Conservation (phyloP, 1,140 invertebrate genomes). For the Eciton burchellii region DNA sequence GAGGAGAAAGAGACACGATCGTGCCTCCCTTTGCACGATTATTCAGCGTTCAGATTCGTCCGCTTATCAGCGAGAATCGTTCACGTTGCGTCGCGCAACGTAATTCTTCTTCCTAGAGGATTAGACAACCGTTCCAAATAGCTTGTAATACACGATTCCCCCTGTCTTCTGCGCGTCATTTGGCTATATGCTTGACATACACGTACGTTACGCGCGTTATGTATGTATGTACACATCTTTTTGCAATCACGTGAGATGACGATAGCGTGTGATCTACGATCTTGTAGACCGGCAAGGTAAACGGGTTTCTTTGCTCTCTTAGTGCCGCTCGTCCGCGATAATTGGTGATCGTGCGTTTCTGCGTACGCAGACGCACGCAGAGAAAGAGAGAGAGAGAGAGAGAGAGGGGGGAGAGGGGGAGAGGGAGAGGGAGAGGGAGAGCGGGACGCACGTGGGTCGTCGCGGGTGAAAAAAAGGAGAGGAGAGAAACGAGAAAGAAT, state of each 20-base stretch:
- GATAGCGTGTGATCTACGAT: constrained; percentile 44
- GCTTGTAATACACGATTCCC: no score
- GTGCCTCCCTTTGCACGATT: no score
- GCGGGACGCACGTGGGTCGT: constrained; percentile 23
- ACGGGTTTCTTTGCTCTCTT: constrained; percentile 73
- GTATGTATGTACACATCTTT: constrained; percentile 1
- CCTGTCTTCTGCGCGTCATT: no score
- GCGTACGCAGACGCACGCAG: constrained; percentile 16
- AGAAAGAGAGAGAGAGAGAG: constrained; percentile 37
- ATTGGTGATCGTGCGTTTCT: constrained; percentile 67
- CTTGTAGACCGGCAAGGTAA: constrained; percentile 71
- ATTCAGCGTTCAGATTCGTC: no score
- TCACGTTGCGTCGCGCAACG: no score
- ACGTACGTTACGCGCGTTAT: no score
- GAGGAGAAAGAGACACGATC: no score
- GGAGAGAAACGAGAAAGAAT: constrained; percentile 32
- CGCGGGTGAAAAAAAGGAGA: constrained; percentile 26
- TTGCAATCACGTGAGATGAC: constrained; percentile 48
- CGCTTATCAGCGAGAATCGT: no score
- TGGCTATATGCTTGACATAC: no score
- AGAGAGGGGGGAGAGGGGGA: constrained; percentile 30
- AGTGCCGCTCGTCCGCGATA: constrained; percentile 67
- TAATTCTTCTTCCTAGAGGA: no score
- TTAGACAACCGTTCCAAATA: no score
- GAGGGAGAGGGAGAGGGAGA: constrained; percentile 47